Base-by-base conservation (phyloP, 2,888 invertebrate species). In the Pyrrhia umbra region DNA sequence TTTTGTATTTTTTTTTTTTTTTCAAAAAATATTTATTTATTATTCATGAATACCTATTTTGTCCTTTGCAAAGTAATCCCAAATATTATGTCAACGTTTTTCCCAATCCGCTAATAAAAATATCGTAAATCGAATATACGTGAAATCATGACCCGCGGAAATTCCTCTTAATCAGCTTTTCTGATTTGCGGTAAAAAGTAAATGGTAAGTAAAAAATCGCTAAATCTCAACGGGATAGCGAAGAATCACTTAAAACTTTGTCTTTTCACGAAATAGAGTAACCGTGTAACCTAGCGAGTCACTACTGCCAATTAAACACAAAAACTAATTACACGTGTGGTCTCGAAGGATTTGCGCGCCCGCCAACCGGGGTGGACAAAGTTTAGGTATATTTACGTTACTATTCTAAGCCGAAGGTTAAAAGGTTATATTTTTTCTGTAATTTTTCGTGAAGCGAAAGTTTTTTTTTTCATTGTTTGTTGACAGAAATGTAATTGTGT, bases 321-420 rank as follows among this genome's bases (percentile, higher is more conserved):
- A 57, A 71, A 76, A 74, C 77, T 71, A 74, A 74, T 71, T 71
- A 74, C 49, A 8, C 25, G 51, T 59, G 51, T 39, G 52, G 52
- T 62, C 74, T 46, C 77, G 21, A 13, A 47, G 62, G 77, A 66
- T 66, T 56, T 59, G 50, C 15, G 39, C 25, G 42, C 52, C 40
- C 30, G 18, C 37, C 9, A 76, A 61, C 45, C 54, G 8, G 49
- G n/a, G 50, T 10, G 21, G 23, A n/a, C 9, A 43, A 9, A 16
- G 62, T 50, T 46, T 9, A 47, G 25, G 20, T 56, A 15, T 50
- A 46, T 39, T 52, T 46, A 49, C 40, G 23, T 42, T 47, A 30
- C 52, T 20, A 43, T 45, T 52, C 21, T 49, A n/a, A 21, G 39
- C 15, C 5, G n/a, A 34, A 34, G 34, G 34, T 47, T 15, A 13